Percentiles rank a stretch among this genome's conserved stretches.
Evolutionary conservation across 2,113 vertebrate genomes (phyloP).

Genomic region (Ceuthmochares aereus): DNA sequence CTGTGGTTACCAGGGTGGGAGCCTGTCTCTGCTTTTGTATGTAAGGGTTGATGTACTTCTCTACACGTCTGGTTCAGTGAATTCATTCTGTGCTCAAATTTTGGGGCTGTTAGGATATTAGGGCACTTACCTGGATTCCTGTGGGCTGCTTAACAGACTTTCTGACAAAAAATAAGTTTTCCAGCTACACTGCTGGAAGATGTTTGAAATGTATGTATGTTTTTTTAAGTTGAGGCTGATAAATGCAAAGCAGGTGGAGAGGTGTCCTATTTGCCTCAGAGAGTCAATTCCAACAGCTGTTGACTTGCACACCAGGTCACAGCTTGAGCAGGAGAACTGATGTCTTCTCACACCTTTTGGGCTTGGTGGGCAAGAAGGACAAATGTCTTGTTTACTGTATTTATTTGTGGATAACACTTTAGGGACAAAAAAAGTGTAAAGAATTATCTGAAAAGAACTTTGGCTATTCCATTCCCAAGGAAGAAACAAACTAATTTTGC

Average conservation of each 20-base stretch:
- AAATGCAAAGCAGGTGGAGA: conserved; percentile 34
- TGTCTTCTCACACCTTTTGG: not conserved
- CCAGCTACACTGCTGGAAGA: not conserved
- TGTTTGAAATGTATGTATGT: not conserved
- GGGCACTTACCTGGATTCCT: not conserved
- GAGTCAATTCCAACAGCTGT: not conserved
- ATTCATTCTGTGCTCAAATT: not conserved
- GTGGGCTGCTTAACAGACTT: not conserved
- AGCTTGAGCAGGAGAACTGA: not conserved
- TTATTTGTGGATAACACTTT: not conserved
- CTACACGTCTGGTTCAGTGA: not conserved
- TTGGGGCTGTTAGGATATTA: not conserved
- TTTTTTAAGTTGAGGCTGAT: not conserved
- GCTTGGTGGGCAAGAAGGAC: not conserved
- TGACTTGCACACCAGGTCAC: not conserved
- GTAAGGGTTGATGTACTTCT: not conserved
- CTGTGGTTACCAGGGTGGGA: accelerated
- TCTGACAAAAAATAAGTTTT: not conserved
- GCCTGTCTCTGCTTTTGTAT: not conserved
- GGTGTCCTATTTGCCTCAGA: not conserved
- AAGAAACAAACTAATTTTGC: conserved; percentile 27
- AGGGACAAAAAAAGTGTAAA: not conserved
- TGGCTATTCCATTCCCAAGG: not conserved
- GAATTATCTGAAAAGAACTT: not conserved
- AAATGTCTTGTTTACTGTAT: not conserved